Evolutionary conservation across 2,888 invertebrate species (phyloP), one percentile per base, ranked within the genome.

Genomic region (Pheosia gnoma): DNA sequence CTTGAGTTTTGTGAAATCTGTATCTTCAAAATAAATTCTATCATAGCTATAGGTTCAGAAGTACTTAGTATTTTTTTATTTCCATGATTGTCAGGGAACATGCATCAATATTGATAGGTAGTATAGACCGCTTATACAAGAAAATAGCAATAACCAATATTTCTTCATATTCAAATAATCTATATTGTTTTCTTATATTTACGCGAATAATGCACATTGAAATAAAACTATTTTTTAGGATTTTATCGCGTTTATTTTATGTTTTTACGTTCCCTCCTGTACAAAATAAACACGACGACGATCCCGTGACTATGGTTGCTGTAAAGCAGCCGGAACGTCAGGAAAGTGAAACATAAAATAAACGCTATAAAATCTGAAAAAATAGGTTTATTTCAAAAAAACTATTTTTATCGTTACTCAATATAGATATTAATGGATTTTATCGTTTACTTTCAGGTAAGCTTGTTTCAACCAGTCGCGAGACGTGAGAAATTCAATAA

Each of bases 401-500:
- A 1, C 25, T 51, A 8, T n/a, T 47, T 61, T 49, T 39, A 39
- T 63, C 52, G 57, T 57, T 60, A 66, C 41, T 52, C 64, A 62
- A 64, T 56, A 65, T 49, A 62, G 45, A 52, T 51, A 49, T 57
- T 69, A 70, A 66, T 60, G 65, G 8, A 62, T 49, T 66, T 60
- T 69, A 58, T 72, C 58, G 65, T 62, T 77, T 67, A 61, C 68
- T 84, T 81, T 70, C 83, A 83, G 80, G 83, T 83, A 82, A 80
- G 78, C 65, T 67, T 63, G 62, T 59, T 61, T 60, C 59, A 62
- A 55, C 61, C 65, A 63, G 58, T 70, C 57, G 61, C 60, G 59
- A 67, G 65, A 70, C 70, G 79, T 81, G 81, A 80, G 77, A 82
- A 82, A 79, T 82, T 84, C 83, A 70, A 76, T 78, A 72, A 66